Conservation (phyloP, 2,797 vertebrate genomes). For the Aselliscus stoliczkanus region DNA sequence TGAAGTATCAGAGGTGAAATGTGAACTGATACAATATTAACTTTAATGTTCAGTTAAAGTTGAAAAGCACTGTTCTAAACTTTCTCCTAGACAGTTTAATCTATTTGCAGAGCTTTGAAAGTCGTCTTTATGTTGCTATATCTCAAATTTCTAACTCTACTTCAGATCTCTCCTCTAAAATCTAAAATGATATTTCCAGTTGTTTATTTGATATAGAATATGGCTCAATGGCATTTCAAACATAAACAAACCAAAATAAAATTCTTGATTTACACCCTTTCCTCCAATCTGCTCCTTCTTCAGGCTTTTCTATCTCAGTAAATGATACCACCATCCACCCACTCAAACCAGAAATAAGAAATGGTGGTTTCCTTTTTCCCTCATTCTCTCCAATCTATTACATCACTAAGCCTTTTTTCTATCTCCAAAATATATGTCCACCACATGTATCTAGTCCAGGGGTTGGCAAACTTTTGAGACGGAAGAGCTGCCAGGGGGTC, state of each 20-base stretch:
- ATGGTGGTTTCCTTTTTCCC: not conserved
- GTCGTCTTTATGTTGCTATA: not conserved
- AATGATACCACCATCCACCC: not conserved
- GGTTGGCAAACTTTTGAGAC: too few species aligned
- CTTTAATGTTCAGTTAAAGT: not conserved
- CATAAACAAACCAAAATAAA: not conserved
- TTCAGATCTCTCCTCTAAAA: not conserved
- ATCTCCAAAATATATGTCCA: not conserved
- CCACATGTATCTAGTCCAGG: not conserved
- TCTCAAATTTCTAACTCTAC: not conserved
- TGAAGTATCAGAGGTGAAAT: not conserved
- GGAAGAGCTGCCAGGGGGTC: too few species aligned
- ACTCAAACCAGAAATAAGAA: not conserved
- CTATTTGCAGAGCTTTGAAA: not conserved
- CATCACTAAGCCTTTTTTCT: not conserved
- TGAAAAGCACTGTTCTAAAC: not conserved
- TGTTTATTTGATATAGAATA: not conserved
- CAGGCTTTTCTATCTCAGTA: not conserved
- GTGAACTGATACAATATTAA: not conserved
- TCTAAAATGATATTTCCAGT: not conserved
- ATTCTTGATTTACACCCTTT: not conserved
- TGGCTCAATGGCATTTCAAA: not conserved
- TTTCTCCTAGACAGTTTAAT: not conserved
- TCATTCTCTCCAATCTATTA: not conserved
- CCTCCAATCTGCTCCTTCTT: not conserved